These are phyloP conservation scores for Turdus rufiventris DNA, from an alignment of 2,113 vertebrate species.

Conservation along the genomic window DNA sequence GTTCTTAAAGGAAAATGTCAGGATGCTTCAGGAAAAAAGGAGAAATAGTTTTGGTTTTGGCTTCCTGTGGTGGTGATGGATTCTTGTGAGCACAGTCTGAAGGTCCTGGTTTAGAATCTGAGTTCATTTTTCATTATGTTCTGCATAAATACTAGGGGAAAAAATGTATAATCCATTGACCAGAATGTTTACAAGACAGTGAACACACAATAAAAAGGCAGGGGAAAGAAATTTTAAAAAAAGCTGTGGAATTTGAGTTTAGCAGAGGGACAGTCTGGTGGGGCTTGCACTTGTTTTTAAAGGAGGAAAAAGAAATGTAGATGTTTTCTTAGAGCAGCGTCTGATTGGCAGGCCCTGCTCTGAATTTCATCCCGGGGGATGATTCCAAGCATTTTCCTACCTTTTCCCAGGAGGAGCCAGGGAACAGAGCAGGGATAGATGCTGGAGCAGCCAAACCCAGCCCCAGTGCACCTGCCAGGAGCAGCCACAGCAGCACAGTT, in stretches of 20 bases:
- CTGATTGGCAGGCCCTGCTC: background rate
- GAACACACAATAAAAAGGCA: background rate
- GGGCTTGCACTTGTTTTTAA: slow-evolving; percentile 9
- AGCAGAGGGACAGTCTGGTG: background rate
- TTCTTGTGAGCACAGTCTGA: background rate
- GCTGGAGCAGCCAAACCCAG: background rate
- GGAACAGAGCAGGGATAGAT: background rate
- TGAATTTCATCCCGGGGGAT: background rate
- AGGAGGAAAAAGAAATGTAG: background rate
- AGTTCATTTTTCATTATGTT: background rate
- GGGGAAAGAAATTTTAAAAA: background rate
- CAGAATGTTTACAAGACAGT: background rate
- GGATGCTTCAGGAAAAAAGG: background rate
- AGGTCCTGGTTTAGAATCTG: background rate
- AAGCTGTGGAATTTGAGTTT: background rate
- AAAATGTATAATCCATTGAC: background rate
- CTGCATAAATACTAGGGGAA: background rate
- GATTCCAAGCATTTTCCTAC: background rate
- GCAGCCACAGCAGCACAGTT: background rate
- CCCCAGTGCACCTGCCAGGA: background rate
- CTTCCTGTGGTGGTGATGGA: background rate
- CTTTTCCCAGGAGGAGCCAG: background rate
- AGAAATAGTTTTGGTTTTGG: slow-evolving; percentile 32
- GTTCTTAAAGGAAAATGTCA: background rate
- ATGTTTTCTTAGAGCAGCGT: background rate